phyloP scores from a whole-genome alignment of 1,140 invertebrate species.

The Eupristina koningsbergeri region DNA sequence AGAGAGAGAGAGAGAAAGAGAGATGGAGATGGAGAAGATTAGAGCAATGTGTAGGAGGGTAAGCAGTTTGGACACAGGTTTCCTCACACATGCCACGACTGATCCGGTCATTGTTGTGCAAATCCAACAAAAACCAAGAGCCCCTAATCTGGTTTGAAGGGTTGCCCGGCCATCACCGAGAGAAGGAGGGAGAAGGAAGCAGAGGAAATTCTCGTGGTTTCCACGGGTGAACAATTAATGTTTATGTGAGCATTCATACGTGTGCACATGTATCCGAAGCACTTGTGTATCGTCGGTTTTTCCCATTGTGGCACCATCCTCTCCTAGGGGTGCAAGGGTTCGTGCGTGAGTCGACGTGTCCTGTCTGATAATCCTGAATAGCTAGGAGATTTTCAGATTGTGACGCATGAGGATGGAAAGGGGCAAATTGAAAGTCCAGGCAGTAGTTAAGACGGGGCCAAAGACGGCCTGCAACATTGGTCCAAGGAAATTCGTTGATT shows the following conservation, averaged over 20 bases:
- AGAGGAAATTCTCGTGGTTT: neutral
- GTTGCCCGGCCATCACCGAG: neutral
- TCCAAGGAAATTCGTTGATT: neutral
- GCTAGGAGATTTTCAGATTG: constrained; percentile 11
- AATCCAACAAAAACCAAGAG: constrained; percentile 61
- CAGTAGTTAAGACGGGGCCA: too few species aligned
- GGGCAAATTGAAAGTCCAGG: constrained; percentile 32
- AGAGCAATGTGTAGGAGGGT: neutral
- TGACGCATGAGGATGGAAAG: neutral
- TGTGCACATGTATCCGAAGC: constrained; percentile 27
- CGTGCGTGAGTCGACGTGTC: constrained; percentile 16
- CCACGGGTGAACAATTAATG: constrained; percentile 43
- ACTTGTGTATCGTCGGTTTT: neutral
- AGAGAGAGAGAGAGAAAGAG: too few species aligned
- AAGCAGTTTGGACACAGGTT: constrained; percentile 22
- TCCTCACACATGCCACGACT: constrained; percentile 58
- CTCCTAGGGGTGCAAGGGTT: too few species aligned
- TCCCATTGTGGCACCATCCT: constrained; percentile 6
- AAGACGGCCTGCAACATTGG: too few species aligned
- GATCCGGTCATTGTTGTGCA: constrained; percentile 64
- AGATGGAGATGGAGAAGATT: too few species aligned
- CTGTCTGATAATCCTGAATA: constrained; percentile 47
- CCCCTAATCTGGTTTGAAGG: constrained; percentile 33
- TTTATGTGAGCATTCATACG: constrained; percentile 12
- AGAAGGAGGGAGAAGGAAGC: neutral